phyloP scores from a whole-genome alignment of 2,113 vertebrate species.

The Dipodomys ordii region DNA sequence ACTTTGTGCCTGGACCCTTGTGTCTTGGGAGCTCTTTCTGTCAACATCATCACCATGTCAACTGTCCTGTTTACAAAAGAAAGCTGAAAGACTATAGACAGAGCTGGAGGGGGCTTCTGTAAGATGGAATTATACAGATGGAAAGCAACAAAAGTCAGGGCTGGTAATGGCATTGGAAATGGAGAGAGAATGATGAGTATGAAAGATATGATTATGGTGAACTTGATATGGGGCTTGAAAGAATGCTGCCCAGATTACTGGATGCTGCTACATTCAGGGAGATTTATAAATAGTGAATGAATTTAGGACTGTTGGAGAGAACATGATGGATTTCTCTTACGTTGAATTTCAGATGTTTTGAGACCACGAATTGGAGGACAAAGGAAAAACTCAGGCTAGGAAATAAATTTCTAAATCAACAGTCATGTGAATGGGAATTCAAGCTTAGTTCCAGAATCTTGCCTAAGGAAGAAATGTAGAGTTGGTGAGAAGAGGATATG shows the following conservation, averaged over 20 bases:
- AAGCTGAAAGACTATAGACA: neutral
- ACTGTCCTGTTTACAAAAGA: neutral
- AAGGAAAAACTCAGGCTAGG: neutral
- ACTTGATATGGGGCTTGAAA: neutral
- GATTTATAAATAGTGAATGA: neutral
- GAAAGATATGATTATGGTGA: neutral
- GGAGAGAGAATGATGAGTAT: neutral
- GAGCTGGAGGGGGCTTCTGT: neutral
- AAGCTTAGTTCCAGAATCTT: neutral
- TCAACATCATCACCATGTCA: neutral
- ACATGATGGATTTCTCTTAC: neutral
- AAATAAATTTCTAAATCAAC: neutral
- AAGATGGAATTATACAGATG: neutral
- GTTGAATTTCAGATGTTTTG: neutral
- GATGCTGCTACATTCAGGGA: neutral
- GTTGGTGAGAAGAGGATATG: neutral
- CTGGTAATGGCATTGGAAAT: neutral
- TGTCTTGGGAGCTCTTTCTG: neutral
- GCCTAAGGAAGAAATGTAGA: neutral
- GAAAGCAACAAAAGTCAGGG: neutral
- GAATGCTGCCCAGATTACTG: too few relatives aligned
- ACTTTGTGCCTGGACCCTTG: neutral
- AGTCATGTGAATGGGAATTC: neutral
- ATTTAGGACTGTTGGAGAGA: neutral
- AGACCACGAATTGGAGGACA: neutral